phyloP scores from a whole-genome alignment of 2,113 vertebrate species.

The Oryctolagus cuniculus region DNA sequence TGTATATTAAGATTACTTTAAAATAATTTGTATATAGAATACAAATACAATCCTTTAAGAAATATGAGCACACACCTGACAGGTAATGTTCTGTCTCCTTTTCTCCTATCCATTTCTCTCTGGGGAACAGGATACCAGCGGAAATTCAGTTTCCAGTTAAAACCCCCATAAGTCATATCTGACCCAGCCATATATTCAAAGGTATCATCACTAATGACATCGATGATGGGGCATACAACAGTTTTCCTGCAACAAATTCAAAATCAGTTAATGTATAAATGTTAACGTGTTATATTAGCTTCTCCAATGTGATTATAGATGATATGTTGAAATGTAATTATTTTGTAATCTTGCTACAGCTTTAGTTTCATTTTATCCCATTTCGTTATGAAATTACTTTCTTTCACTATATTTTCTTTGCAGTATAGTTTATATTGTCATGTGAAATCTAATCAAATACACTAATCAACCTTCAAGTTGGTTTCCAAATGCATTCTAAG shows the following conservation, averaged over 20 bases:
- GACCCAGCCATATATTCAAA: constrained; percentile 99
- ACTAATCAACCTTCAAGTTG: constrained; percentile 67
- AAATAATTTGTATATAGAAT: constrained; percentile 19
- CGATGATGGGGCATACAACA: constrained; percentile 98
- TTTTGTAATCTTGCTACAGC: neutral
- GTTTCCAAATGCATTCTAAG: constrained; percentile 68
- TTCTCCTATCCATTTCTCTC: constrained; percentile 98
- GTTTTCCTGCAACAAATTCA: constrained; percentile 89
- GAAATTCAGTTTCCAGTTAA: constrained; percentile 99
- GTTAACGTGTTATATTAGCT: neutral
- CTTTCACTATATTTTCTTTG: neutral
- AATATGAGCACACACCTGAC: constrained; percentile 90
- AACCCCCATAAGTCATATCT: constrained; percentile 98
- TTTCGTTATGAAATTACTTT: neutral
- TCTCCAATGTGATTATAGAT: neutral
- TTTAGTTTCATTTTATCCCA: constrained; percentile 43
- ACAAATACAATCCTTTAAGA: neutral
- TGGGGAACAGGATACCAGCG: constrained; percentile 99
- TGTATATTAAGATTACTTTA: neutral
- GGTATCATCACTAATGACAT: constrained; percentile 99
- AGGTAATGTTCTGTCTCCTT: constrained; percentile 96
- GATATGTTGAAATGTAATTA: constrained; percentile 5
- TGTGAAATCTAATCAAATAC: constrained; percentile 58
- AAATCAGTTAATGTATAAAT: constrained; percentile 42
- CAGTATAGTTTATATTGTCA: neutral